These are phyloP conservation scores for Heliangelus exortis DNA, from an alignment of 2,797 vertebrate species.

Conservation along the genomic window DNA sequence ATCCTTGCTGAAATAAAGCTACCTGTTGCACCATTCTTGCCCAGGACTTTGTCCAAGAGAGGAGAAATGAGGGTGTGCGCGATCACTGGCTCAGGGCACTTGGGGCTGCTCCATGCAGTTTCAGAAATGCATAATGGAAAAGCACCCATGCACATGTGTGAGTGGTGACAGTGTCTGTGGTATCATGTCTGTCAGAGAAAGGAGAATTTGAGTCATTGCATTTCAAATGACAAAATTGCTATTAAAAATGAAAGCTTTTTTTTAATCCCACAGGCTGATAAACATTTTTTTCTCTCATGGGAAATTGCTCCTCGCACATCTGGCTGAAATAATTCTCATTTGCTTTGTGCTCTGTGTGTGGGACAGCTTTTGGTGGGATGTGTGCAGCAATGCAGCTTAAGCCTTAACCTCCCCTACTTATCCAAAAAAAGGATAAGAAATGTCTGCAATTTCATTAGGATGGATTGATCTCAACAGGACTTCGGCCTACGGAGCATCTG, in stretches of 20 bases:
- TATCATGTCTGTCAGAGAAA: neutral
- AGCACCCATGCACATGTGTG: rapidly evolving
- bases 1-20: neutral
- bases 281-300: neutral
- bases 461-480: neutral
- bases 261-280: neutral
- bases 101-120: rapidly evolving
- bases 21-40: neutral
- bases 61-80: neutral
- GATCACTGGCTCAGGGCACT: neutral
- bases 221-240: neutral
- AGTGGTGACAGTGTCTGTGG: neutral
- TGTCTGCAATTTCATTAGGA: neutral
- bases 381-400: neutral
- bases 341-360: neutral
- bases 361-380: neutral
- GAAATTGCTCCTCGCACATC: neutral
- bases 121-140: neutral
- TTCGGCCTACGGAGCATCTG: neutral
- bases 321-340: neutral
- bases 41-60: neutral
- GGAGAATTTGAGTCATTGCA: neutral
- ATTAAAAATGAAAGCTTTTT: neutral
- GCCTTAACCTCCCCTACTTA: neutral
- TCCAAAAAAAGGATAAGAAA: neutral